phyloP scores from a whole-genome alignment of 2,888 invertebrate species.

The Hypena proboscidalis region DNA sequence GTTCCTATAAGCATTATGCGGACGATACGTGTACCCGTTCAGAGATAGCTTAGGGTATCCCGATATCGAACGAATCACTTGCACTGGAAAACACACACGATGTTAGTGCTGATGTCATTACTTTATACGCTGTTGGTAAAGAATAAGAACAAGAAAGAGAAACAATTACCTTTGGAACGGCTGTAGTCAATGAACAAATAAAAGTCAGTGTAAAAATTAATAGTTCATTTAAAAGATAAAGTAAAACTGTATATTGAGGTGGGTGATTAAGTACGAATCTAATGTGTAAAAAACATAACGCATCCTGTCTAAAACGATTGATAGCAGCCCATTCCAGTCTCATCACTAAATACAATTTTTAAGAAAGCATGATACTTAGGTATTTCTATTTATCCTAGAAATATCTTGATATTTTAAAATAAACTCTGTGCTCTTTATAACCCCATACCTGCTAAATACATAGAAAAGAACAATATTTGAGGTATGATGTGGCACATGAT shows the following conservation, averaged over 20 bases:
- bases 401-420: too few relatives aligned
- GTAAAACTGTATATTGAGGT: background rate
- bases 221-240: too few relatives aligned
- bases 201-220: background rate
- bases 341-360: too few relatives aligned
- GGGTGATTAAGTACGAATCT: background rate
- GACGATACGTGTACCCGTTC: slow-evolving; percentile 71
- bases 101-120: slow-evolving; percentile 33
- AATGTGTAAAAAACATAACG: background rate
- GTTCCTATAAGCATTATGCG: slow-evolving; percentile 78
- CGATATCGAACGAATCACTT: slow-evolving; percentile 64
- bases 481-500: too few relatives aligned
- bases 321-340: too few relatives aligned
- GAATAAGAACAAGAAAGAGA: slow-evolving; percentile 14
- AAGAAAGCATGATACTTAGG: too few relatives aligned
- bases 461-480: too few relatives aligned
- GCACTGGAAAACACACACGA: slow-evolving; percentile 60
- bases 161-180: slow-evolving; percentile 37
- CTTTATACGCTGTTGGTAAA: slow-evolving; percentile 15
- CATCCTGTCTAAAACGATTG: too few relatives aligned
- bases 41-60: slow-evolving; percentile 73
- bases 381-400: too few relatives aligned
- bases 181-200: slow-evolving; percentile 3
- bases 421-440: too few relatives aligned
- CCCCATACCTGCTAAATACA: too few relatives aligned